Evolutionary conservation across 2,888 invertebrate genomes (phyloP).

Genomic region (Schizaphis graminum): DNA sequence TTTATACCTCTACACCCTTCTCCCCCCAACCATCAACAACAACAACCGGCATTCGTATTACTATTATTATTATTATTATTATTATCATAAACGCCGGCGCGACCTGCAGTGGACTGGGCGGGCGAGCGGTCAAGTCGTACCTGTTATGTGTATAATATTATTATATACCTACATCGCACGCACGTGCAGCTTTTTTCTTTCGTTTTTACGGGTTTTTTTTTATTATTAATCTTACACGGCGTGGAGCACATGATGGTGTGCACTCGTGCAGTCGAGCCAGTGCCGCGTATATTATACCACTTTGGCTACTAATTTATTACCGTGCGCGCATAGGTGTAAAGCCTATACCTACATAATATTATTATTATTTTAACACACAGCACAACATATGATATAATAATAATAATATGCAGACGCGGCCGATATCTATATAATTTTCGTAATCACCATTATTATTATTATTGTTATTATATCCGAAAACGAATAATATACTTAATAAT

Average conservation of each 20-base stretch:
- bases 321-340: neutral
- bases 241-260: neutral
- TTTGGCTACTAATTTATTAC: constrained; percentile 11
- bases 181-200: constrained; percentile 17
- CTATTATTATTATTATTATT: neutral
- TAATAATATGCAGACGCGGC: neutral
- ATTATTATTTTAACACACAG: neutral
- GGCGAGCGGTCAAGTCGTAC: neutral
- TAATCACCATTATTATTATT: neutral
- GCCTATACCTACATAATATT: neutral
- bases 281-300: neutral
- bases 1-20: neutral
- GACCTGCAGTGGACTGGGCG: neutral
- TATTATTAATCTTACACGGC: neutral
- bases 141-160: neutral
- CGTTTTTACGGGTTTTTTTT: neutral
- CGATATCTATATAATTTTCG: neutral
- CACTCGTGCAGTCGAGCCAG: neutral
- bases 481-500: neutral
- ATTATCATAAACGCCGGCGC: constrained; percentile 3
- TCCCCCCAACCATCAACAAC: neutral
- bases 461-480: neutral
- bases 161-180: neutral
- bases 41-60: neutral
- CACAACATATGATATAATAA: neutral